phyloP scores from a whole-genome alignment of 1,140 invertebrate species.

The Hesperophylax magnus region DNA sequence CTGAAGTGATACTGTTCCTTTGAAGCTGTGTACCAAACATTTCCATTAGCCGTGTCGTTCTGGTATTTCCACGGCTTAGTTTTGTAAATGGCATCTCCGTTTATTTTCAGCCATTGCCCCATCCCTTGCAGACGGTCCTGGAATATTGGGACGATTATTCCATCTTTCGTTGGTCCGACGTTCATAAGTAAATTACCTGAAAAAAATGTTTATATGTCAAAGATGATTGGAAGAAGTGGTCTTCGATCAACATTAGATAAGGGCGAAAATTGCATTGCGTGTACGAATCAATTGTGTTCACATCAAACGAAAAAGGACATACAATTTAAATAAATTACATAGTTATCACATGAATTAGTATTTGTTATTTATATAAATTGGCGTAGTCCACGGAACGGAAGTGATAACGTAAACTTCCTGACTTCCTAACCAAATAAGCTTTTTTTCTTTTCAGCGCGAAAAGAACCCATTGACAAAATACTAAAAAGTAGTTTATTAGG shows the following conservation, averaged over 20 bases:
- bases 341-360: background rate
- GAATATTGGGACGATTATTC: conserved; percentile 90
- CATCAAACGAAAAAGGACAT: background rate
- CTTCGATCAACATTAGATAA: too few species aligned
- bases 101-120: conserved; percentile 85
- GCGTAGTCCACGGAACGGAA: too few species aligned
- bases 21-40: conserved; percentile 84
- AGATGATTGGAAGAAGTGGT: too few species aligned
- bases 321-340: background rate
- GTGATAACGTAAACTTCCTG: too few species aligned
- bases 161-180: conserved; percentile 92
- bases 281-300: too few species aligned
- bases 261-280: background rate
- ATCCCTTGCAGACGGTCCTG: conserved; percentile 86
- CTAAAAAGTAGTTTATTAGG: too few species aligned
- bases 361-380: background rate
- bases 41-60: conserved; percentile 83
- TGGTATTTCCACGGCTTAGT: conserved; percentile 84
- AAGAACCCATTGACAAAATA: too few species aligned
- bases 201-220: background rate
- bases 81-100: conserved; percentile 93
- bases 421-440: too few species aligned
- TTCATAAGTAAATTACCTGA: conserved; percentile 89
- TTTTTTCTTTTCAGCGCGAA: too few species aligned
- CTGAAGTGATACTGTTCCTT: conserved; percentile 52